phyloP scores from a whole-genome alignment of 2,113 vertebrate species.

The Tragelaphus buxtoni region DNA sequence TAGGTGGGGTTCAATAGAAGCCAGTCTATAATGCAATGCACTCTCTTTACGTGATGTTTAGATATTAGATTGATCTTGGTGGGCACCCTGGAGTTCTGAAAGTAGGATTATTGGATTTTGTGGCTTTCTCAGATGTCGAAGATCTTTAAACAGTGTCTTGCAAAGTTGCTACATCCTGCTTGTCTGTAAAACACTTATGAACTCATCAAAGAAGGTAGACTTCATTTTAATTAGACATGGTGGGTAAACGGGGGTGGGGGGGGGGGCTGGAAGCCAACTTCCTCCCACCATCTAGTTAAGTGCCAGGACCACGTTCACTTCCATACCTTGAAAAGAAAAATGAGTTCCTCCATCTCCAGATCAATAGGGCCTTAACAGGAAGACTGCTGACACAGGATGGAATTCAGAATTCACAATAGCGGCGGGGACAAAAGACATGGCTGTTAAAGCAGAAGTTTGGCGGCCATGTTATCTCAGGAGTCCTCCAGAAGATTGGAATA shows the following conservation, averaged over 20 bases:
- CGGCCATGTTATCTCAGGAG: background rate
- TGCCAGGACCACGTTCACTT: constrained; percentile 76
- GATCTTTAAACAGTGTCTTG: constrained; percentile 99
- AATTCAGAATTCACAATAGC: constrained; percentile 14
- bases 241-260: background rate
- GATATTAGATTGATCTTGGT: constrained; percentile 98
- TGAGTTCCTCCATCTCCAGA: constrained; percentile 67
- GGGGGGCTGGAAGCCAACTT: constrained; percentile 20
- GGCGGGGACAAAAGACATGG: background rate
- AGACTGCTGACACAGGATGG: constrained; percentile 57
- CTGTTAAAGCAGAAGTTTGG: constrained; percentile 11
- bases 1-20: constrained; percentile 92
- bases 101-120: constrained; percentile 99
- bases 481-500: background rate
- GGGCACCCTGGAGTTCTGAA: constrained; percentile 97
- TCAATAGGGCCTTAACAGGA: constrained; percentile 64
- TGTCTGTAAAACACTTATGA: constrained; percentile 94
- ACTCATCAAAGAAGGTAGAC: constrained; percentile 92
- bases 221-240: constrained; percentile 90
- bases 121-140: constrained; percentile 98
- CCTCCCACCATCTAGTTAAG: constrained; percentile 71
- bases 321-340: constrained; percentile 83
- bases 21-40: constrained; percentile 86
- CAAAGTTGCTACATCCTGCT: constrained; percentile 95
- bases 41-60: constrained; percentile 98